Evolutionary conservation across 2,888 invertebrate genomes (phyloP).

Genomic region (Taphrorychus bicolor): DNA sequence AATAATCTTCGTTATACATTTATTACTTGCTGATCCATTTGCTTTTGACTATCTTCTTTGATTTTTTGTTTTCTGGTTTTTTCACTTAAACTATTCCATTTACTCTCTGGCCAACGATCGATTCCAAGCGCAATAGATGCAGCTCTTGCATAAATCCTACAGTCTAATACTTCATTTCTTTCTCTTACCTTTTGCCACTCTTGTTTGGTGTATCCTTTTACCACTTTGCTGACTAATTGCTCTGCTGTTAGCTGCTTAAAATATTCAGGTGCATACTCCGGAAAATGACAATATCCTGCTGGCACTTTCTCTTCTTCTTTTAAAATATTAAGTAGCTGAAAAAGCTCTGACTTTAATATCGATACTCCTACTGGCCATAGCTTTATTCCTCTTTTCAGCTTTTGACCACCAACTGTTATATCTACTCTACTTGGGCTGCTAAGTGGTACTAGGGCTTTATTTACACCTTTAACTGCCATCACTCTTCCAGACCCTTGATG

Average conservation of each 20-base stretch:
- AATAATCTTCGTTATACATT: conserved; percentile 18
- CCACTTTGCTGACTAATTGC: conserved; percentile 18
- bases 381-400: conserved; percentile 22
- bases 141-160: conserved; percentile 18
- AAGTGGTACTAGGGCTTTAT: conserved; percentile 20
- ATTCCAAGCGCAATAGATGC: conserved; percentile 12
- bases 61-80: conserved; percentile 12
- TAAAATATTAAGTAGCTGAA: conserved; percentile 13
- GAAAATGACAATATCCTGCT: conserved; percentile 17
- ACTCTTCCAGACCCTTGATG: conserved; percentile 20
- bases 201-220: conserved; percentile 20
- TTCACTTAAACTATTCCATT: conserved; percentile 18
- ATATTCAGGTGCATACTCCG: conserved; percentile 20
- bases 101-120: conserved; percentile 25
- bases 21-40: neutral
- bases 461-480: conserved; percentile 26
- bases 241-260: conserved; percentile 22
- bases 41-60: conserved; percentile 5
- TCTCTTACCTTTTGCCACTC: conserved; percentile 11
- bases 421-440: conserved; percentile 29
- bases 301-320: conserved; percentile 7
- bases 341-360: conserved; percentile 24
- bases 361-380: conserved; percentile 9
- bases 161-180: conserved; percentile 17
- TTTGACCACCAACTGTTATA: conserved; percentile 20